phyloP scores from a whole-genome alignment of 2,797 vertebrate species.

The Takifugu ocellatus region DNA sequence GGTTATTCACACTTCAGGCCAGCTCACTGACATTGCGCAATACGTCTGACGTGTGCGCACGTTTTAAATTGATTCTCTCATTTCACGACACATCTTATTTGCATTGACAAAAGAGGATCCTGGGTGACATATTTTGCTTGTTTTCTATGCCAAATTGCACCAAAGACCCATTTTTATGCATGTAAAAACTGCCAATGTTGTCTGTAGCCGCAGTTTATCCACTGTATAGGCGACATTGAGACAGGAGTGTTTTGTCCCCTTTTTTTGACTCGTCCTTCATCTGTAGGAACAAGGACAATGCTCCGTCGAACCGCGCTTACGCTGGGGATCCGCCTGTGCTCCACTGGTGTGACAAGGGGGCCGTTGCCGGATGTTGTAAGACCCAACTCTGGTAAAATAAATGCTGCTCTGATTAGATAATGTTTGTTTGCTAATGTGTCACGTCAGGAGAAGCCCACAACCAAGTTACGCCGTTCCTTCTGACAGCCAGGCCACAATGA shows the following conservation, averaged over 20 bases:
- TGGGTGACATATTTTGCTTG: too few species aligned
- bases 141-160: too few species aligned
- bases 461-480: too few species aligned
- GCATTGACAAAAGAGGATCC: neutral
- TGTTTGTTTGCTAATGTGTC: neutral
- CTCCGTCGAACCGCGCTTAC: slow-evolving; percentile 56
- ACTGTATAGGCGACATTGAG: neutral
- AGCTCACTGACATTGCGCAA: too few species aligned
- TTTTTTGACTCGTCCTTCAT: neutral
- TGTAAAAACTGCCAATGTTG: too few species aligned
- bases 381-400: slow-evolving; percentile 78
- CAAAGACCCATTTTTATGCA: too few species aligned
- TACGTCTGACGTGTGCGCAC: neutral
- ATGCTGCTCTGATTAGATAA: neutral
- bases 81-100: neutral
- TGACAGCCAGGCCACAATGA: too few species aligned
- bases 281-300: slow-evolving; percentile 66
- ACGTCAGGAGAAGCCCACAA: too few species aligned
- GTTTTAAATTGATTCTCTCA: neutral
- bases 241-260: neutral
- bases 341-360: slow-evolving; percentile 43
- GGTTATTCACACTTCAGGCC: too few species aligned
- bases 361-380: slow-evolving; percentile 67
- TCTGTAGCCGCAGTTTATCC: too few species aligned
- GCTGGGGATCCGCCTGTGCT: slow-evolving; percentile 66